These are phyloP conservation scores for Turritopsis dohrnii DNA, from an alignment of 30 jellyfish, hydroid and myxozoan species.

Conservation along the genomic window DNA sequence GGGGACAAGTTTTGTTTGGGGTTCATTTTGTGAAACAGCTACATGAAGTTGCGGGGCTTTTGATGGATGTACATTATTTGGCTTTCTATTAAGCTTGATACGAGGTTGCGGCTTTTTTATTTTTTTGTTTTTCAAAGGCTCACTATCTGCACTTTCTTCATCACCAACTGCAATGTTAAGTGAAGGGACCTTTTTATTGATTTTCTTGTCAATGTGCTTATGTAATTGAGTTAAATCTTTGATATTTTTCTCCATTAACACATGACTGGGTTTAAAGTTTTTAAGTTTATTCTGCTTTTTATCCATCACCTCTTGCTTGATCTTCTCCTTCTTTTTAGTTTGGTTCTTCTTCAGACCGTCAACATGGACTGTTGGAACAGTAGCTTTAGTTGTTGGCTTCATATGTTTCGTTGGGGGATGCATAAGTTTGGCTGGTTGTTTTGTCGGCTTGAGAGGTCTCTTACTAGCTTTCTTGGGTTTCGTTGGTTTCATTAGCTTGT, in stretches of 20 bases:
- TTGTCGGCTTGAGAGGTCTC: background rate
- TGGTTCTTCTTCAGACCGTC: background rate
- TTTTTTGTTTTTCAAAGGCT: background rate
- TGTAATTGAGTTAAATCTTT: background rate
- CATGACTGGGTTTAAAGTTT: slow-evolving; percentile 28
- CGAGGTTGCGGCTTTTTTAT: background rate
- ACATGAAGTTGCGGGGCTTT: background rate
- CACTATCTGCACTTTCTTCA: slow-evolving; percentile 33
- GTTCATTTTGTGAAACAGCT: background rate
- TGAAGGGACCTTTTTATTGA: slow-evolving; percentile 50
- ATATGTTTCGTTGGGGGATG: background rate
- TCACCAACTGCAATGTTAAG: slow-evolving; percentile 77
- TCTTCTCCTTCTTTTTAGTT: background rate
- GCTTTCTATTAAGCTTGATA: background rate
- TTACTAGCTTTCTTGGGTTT: background rate
- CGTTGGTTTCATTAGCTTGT: background rate
- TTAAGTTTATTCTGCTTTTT: slow-evolving; percentile 15
- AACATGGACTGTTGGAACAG: background rate
- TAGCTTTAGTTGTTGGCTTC: background rate
- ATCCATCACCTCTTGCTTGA: background rate
- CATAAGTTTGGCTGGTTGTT: background rate
- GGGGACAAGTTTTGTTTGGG: background rate
- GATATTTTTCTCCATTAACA: slow-evolving; percentile 29
- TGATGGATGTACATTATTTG: background rate
- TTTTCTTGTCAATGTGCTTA: background rate